phyloP scores from a whole-genome alignment of 2,797 vertebrate genomes.

The Gobionotothen gibberifrons region DNA sequence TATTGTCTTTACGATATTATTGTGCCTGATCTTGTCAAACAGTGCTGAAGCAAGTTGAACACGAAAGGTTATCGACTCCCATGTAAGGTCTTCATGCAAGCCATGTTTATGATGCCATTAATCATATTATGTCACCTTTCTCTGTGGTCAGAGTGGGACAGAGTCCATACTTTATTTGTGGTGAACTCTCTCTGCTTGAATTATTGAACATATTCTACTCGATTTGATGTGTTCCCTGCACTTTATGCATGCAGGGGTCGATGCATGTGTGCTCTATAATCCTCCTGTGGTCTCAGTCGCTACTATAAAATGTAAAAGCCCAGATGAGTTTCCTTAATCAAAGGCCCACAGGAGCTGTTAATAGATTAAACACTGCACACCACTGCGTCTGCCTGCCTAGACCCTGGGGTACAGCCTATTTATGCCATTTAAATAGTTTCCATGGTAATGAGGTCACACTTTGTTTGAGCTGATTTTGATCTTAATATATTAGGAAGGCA shows the following conservation, averaged over 20 bases:
- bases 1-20: not conserved
- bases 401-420: conserved; percentile 72
- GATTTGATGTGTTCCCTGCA: conserved; percentile 31
- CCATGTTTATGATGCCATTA: conserved; percentile 15
- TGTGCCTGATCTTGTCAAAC: conserved; percentile 1
- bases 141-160: conserved; percentile 15
- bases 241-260: conserved; percentile 24
- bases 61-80: conserved; percentile 6
- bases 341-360: conserved; percentile 71
- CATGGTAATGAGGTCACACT: conserved; percentile 77
- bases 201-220: conserved; percentile 50
- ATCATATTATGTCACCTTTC: conserved; percentile 18
- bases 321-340: conserved; percentile 68
- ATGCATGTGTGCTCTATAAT: conserved; percentile 33
- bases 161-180: conserved; percentile 35
- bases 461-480: conserved; percentile 79
- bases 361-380: conserved; percentile 74
- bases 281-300: conserved; percentile 40
- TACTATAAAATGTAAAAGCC: conserved; percentile 51
- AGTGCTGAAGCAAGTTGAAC: conserved; percentile 15
- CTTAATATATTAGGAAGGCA: conserved; percentile 75
- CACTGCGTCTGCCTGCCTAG: conserved; percentile 45
- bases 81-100: conserved; percentile 9
- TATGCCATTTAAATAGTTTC: conserved; percentile 74
- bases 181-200: conserved; percentile 32